These are phyloP conservation scores for Orientallactaga bullata DNA, from an alignment of 2,113 vertebrate genomes.

Conservation along the genomic window DNA sequence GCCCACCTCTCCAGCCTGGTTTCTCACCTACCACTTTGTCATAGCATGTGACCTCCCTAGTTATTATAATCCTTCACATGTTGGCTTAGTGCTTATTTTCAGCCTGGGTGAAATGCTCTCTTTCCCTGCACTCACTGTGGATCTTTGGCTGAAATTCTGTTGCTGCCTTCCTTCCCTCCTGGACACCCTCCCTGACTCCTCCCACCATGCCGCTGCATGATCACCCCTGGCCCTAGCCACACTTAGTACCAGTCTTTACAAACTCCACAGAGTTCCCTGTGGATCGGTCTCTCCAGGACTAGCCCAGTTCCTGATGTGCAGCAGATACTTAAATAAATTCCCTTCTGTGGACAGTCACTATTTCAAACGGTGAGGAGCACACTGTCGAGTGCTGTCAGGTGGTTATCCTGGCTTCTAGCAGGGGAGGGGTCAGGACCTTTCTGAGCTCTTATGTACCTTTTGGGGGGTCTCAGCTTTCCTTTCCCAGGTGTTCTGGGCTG, in stretches of 20 bases:
- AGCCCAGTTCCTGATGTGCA: neutral
- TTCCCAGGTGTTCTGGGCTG: neutral
- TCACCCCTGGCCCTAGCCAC: neutral
- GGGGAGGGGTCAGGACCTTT: neutral
- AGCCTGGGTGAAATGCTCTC: neutral
- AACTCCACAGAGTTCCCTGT: neutral
- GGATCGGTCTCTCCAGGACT: neutral
- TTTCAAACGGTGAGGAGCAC: neutral
- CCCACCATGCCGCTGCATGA: neutral
- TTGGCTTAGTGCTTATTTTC: neutral
- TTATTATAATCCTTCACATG: neutral
- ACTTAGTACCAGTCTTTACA: neutral
- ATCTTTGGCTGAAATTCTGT: neutral
- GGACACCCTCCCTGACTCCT: neutral
- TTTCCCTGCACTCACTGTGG: neutral
- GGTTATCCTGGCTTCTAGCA: neutral
- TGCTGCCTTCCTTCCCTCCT: neutral
- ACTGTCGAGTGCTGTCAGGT: neutral
- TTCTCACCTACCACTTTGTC: neutral
- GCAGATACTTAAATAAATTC: neutral
- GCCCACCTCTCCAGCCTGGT: neutral
- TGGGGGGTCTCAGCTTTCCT: neutral
- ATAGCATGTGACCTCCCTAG: rapidly evolving
- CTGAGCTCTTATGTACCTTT: neutral
- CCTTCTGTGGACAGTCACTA: neutral